phyloP scores from a whole-genome alignment of 2,888 invertebrate species.

The Penaeus monodon region DNA sequence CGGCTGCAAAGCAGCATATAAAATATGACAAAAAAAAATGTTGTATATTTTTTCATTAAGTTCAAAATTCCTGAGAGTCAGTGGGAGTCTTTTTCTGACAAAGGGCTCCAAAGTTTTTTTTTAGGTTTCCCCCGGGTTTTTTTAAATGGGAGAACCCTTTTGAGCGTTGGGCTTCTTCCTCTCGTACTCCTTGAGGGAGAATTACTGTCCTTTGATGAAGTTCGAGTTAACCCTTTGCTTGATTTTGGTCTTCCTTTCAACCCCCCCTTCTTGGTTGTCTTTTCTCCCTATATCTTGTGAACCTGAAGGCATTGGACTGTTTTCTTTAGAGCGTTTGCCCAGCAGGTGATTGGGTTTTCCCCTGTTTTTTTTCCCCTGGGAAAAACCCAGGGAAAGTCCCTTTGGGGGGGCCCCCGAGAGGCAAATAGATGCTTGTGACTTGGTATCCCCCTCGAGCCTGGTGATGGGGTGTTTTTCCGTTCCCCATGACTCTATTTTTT shows the following conservation, averaged over 20 bases:
- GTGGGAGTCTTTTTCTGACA: slow-evolving; percentile 3
- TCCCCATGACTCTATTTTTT: slow-evolving; percentile 6
- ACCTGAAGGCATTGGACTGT: background rate
- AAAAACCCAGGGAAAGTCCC: slow-evolving; percentile 27
- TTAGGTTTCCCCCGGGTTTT: slow-evolving; percentile 6
- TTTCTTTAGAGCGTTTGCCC: slow-evolving; percentile 10
- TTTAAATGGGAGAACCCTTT: background rate
- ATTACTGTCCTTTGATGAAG: slow-evolving; percentile 26
- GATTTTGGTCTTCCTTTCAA: slow-evolving; percentile 25
- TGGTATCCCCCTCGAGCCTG: background rate
- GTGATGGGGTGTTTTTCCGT: slow-evolving; percentile 39
- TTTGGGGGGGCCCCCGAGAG: slow-evolving; percentile 16
- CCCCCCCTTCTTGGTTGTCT: background rate
- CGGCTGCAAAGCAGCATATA: too few relatives aligned
- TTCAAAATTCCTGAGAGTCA: slow-evolving; percentile 31
- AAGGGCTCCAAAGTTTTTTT: slow-evolving; percentile 5
- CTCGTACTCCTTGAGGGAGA: slow-evolving; percentile 22
- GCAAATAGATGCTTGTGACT: slow-evolving; percentile 15
- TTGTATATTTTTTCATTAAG: background rate
- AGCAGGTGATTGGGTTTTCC: slow-evolving; percentile 1
- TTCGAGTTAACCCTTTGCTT: slow-evolving; percentile 2
- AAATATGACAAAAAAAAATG: background rate
- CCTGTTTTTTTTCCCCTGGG: slow-evolving; percentile 17
- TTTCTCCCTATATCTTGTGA: slow-evolving; percentile 1
- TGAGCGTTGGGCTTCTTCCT: slow-evolving; percentile 26